A percentile compares a stretch with the other conserved stretches of the same genome.
phyloP scores from a whole-genome alignment of 2,888 invertebrate species.

The Oegoconia quadripuncta region DNA sequence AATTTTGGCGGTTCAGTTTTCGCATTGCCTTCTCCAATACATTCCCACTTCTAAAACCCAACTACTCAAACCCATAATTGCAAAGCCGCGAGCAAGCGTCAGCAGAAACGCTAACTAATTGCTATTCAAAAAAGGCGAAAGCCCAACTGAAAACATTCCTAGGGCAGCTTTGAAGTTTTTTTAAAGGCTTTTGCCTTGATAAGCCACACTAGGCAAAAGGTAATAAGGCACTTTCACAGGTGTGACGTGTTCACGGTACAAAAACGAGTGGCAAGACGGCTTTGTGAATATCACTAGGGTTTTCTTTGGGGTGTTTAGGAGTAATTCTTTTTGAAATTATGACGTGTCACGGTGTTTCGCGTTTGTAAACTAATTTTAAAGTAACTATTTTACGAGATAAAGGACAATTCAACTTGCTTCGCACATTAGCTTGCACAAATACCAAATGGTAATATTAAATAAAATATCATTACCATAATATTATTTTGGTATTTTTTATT shows the following conservation, averaged over 20 bases:
- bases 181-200: conserved; percentile 62
- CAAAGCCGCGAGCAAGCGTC: conserved; percentile 66
- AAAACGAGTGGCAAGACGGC: conserved; percentile 48
- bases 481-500: too few species aligned
- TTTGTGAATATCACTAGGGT: conserved; percentile 46
- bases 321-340: background rate
- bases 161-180: conserved; percentile 69
- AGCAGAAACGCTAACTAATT: conserved; percentile 75
- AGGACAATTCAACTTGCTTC: too few species aligned
- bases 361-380: conserved; percentile 10
- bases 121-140: conserved; percentile 81
- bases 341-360: conserved; percentile 6
- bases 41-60: conserved; percentile 17
- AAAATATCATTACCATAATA: too few species aligned
- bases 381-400: too few species aligned
- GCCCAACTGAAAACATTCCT: conserved; percentile 73
- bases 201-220: conserved; percentile 65
- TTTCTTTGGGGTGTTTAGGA: conserved; percentile 33
- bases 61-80: conserved; percentile 66
- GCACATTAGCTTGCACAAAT: too few species aligned
- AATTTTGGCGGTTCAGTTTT: too few species aligned
- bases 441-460: too few species aligned
- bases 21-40: conserved; percentile 27
- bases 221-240: conserved; percentile 7
- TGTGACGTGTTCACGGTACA: conserved; percentile 21